Evolutionary conservation across 2,797 vertebrate genomes (phyloP).

Genomic region (Lepidocolaptes lacrymiger): DNA sequence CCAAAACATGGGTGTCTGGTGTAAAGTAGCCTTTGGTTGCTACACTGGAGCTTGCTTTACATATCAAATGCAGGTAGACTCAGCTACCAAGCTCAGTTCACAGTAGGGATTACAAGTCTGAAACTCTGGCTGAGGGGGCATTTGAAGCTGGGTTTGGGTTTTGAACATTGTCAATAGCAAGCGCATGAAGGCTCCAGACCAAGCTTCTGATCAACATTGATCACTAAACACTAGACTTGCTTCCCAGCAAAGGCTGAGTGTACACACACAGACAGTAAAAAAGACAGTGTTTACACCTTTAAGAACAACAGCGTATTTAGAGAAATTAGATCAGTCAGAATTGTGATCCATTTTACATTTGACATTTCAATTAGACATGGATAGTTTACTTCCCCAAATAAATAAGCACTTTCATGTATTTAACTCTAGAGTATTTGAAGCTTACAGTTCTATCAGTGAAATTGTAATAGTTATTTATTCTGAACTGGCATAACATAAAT

Average conservation of each 20-base stretch:
- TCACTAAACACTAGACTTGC: background rate
- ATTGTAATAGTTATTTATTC: background rate
- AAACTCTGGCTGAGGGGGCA: background rate
- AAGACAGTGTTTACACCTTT: background rate
- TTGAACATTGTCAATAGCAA: background rate
- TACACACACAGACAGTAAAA: background rate
- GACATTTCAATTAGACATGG: slow-evolving; percentile 1
- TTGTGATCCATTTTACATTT: background rate
- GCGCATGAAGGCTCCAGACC: background rate
- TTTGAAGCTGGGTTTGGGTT: background rate
- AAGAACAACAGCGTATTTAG: background rate
- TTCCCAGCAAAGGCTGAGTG: background rate
- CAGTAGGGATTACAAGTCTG: background rate
- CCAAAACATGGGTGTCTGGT: background rate
- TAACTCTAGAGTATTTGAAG: slow-evolving; percentile 2
- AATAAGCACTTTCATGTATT: background rate
- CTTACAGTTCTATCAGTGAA: background rate
- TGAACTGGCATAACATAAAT: background rate
- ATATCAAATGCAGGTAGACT: background rate
- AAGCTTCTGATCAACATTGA: accelerated
- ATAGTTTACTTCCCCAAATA: slow-evolving; percentile 12
- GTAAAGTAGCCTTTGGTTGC: background rate
- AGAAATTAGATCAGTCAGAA: slow-evolving; percentile 12
- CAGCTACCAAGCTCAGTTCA: background rate
- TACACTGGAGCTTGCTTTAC: background rate